Base-by-base conservation (phyloP, 2,888 invertebrate species). In the Invenusta paracnida region DNA sequence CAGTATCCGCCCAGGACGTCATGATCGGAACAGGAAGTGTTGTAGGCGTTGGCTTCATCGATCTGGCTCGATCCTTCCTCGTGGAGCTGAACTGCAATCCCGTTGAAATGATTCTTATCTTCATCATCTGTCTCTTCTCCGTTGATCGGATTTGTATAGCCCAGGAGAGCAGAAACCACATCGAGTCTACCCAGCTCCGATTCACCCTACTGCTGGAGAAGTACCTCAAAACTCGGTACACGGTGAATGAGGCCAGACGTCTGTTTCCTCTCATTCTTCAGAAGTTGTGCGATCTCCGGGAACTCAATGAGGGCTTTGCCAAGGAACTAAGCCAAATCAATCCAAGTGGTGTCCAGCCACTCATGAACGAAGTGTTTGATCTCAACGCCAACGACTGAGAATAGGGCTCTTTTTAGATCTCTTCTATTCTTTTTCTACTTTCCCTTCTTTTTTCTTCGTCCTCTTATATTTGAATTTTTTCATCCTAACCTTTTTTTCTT, bases 331-430 rank as follows among this genome's bases (percentile, higher is more conserved):
- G 97, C 79, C 96, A 97, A 92, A 95, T 96, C 1, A 96, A 97
- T 93, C 97, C 97, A 28, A 94, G 95, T 88, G 94, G 95, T 90
- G 95, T 98, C 83, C 97, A 97, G 90, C 98, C 97, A 0, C 92
- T 98, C 82, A 93, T 98, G 82, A 95, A 97, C 91, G 97, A 98
- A 93, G 96, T 98, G 90, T 96, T 98, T 90, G 97, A 98, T 93
- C 93, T 97, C 87, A 30, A 25, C 29, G 29, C 23, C 82, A 25
- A 31, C n/a, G n/a, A n/a, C 5, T 48, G 31, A 27, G 79, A 17
- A n/a, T n/a, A n/a, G n/a, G n/a, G n/a, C n/a, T n/a, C n/a, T n/a
- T n/a, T n/a, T n/a, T n/a, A n/a, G n/a, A n/a, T n/a, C n/a, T n/a
- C n/a, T n/a, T n/a, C n/a, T n/a, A n/a, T n/a, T n/a, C n/a, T n/a